Evolutionary conservation across 2,888 invertebrate species (phyloP).

Genomic region (Perithous albicinctus): DNA sequence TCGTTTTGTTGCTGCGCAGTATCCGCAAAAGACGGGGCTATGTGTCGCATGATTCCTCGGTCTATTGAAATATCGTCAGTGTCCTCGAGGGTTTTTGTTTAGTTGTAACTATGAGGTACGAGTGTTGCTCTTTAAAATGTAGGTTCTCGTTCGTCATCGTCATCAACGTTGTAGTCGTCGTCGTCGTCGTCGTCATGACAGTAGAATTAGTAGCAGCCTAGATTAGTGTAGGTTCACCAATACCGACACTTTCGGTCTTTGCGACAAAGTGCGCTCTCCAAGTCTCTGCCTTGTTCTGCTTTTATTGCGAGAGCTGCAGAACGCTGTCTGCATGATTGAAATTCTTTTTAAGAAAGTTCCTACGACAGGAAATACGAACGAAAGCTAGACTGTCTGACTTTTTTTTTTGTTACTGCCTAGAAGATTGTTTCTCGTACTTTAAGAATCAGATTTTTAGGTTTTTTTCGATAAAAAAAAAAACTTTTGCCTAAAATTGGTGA

Average conservation of each 20-base stretch:
- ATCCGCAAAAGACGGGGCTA: background rate
- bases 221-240: constrained; percentile 1
- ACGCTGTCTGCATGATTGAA: constrained; percentile 22
- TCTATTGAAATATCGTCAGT: constrained; percentile 13
- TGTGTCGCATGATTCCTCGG: constrained; percentile 2
- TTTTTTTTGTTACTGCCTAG: background rate
- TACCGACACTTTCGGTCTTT: constrained; percentile 20
- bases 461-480: too few relatives aligned
- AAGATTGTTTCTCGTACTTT: background rate
- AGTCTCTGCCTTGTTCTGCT: constrained; percentile 40
- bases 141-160: background rate
- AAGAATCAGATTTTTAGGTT: too few relatives aligned
- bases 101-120: background rate
- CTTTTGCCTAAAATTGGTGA: too few relatives aligned
- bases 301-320: constrained; percentile 14
- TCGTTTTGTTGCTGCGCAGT: constrained; percentile 50
- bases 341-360: constrained; percentile 29
- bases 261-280: constrained; percentile 18
- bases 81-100: background rate
- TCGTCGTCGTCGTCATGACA: background rate
- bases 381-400: background rate
- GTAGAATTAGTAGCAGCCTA: background rate
- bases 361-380: background rate
- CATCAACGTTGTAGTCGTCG: background rate
- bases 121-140: background rate